Conservation (phyloP, 2,797 vertebrate genomes). For the Brachyalestes nurse region DNA sequence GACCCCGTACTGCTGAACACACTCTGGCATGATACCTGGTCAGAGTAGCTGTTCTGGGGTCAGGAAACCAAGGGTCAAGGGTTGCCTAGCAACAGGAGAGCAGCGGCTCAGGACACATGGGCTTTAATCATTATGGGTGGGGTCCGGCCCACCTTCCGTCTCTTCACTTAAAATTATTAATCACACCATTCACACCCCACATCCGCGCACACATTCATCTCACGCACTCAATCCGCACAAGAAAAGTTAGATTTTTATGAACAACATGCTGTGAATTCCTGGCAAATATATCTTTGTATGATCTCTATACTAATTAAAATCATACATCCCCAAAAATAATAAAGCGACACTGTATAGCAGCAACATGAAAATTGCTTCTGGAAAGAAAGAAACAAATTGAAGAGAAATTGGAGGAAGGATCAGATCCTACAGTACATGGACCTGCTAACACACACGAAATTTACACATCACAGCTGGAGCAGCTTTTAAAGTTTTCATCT, state of each 20-base stretch:
- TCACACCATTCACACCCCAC: slow-evolving; percentile 78
- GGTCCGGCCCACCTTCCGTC: slow-evolving; percentile 53
- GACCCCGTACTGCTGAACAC: slow-evolving; percentile 29
- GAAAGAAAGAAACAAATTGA: neutral
- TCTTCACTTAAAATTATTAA: slow-evolving; percentile 73
- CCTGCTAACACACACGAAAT: neutral
- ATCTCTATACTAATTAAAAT: slow-evolving; percentile 15
- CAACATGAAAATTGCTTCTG: slow-evolving; percentile 17
- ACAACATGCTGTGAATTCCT: slow-evolving; percentile 39
- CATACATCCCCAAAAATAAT: neutral
- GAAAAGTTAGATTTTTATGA: slow-evolving; percentile 3
- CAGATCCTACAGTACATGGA: neutral
- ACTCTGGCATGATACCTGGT: slow-evolving; percentile 36
- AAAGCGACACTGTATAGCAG: slow-evolving; percentile 42
- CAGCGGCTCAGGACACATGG: slow-evolving; percentile 36
- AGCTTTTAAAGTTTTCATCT: neutral
- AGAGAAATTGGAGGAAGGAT: slow-evolving; percentile 3
- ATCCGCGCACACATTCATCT: slow-evolving; percentile 66
- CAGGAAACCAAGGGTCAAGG: slow-evolving; percentile 21
- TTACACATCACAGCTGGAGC: neutral
- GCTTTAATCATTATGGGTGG: slow-evolving; percentile 23
- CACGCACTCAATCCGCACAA: slow-evolving; percentile 74
- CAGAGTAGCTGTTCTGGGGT: slow-evolving; percentile 24
- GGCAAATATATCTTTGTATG: slow-evolving; percentile 28
- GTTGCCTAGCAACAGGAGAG: slow-evolving; percentile 50